A percentile compares a stretch with the other conserved stretches of the same genome.
These are phyloP conservation scores for Rhingia campestris DNA, from an alignment of 2,888 invertebrate species.

Conservation along the genomic window DNA sequence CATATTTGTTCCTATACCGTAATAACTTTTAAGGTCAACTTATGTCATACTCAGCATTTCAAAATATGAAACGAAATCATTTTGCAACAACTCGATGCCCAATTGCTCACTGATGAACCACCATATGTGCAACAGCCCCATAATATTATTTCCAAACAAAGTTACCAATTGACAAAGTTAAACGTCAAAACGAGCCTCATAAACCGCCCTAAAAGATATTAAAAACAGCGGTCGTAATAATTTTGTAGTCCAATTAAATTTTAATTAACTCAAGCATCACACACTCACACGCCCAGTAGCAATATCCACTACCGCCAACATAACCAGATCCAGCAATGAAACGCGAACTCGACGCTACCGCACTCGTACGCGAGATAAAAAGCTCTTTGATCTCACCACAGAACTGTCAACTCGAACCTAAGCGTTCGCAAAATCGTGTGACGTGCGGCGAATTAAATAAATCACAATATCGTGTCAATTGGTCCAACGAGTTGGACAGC, in stretches of 20 bases:
- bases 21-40: too few relatives aligned
- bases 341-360: neutral
- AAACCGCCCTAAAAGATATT: too few relatives aligned
- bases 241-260: conserved; percentile 47
- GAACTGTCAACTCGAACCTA: conserved; percentile 44
- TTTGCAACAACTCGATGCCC: too few relatives aligned
- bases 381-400: conserved; percentile 57
- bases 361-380: conserved; percentile 26
- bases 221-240: conserved; percentile 16
- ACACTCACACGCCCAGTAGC: neutral
- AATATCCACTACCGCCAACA: neutral
- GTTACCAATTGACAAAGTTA: too few relatives aligned
- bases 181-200: too few relatives aligned
- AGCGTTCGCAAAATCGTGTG: conserved; percentile 41
- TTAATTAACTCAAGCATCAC: conserved; percentile 32
- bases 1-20: too few relatives aligned
- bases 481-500: conserved; percentile 56
- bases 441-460: conserved; percentile 61
- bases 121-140: too few relatives aligned
- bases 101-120: too few relatives aligned
- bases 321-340: neutral
- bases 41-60: too few relatives aligned
- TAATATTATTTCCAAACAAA: too few relatives aligned
- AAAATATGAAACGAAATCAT: too few relatives aligned
- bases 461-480: conserved; percentile 73